Percentiles rank a stretch among this genome's conserved stretches.
phyloP scores from a whole-genome alignment of 2,797 vertebrate genomes.

The Urocyon cinereoargenteus region DNA sequence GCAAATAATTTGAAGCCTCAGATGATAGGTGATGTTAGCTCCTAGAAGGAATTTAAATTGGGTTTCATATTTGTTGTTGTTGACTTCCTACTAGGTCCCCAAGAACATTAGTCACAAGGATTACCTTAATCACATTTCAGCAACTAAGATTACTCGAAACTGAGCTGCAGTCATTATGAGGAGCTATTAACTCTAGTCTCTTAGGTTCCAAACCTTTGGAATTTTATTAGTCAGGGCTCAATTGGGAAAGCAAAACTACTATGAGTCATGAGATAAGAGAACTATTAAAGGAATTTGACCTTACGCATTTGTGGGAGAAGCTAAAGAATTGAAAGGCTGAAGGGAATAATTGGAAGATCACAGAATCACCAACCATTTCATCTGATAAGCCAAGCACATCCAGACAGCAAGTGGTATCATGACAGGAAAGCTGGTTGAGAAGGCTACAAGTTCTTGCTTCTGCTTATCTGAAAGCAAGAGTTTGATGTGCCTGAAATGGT shows the following conservation, averaged over 20 bases:
- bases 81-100: background rate
- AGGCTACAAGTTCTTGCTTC: background rate
- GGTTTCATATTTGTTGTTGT: background rate
- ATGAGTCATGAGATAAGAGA: background rate
- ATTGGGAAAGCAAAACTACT: background rate
- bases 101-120: background rate
- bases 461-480: background rate
- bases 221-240: background rate
- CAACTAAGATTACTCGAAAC: background rate
- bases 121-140: background rate
- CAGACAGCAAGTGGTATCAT: background rate
- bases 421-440: background rate
- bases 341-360: background rate
- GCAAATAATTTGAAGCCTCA: slow-evolving; percentile 41
- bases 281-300: background rate
- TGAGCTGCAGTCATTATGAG: background rate
- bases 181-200: background rate
- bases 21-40: background rate
- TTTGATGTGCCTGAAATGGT: background rate
- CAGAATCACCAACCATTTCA: background rate
- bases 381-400: background rate
- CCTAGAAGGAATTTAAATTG: background rate
- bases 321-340: background rate
- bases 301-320: background rate
- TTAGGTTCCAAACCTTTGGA: background rate